Percentiles rank a stretch among this genome's conserved stretches.
Conservation (phyloP, 2,797 vertebrate genomes). For the Odontamblyopus lacepedii region DNA sequence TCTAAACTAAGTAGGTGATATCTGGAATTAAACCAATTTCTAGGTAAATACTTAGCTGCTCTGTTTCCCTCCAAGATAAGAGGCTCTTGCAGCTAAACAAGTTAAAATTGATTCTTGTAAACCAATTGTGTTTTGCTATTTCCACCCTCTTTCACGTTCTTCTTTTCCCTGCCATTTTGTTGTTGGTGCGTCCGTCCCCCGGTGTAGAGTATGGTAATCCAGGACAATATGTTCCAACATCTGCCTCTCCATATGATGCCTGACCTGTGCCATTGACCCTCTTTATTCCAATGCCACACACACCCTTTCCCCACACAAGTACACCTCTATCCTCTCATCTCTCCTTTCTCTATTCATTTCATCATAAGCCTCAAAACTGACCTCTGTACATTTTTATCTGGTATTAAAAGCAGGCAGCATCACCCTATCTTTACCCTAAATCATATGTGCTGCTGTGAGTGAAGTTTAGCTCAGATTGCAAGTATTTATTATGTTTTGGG, state of each 20-base stretch:
- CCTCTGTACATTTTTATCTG: slow-evolving; percentile 59
- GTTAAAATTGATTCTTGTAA: slow-evolving; percentile 58
- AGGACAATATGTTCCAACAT: slow-evolving; percentile 94
- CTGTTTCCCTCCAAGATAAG: slow-evolving; percentile 53
- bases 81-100: slow-evolving; percentile 27
- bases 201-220: slow-evolving; percentile 79
- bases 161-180: slow-evolving; percentile 25
- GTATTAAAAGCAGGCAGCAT: slow-evolving; percentile 47
- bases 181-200: slow-evolving; percentile 61
- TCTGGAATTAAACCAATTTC: slow-evolving; percentile 28
- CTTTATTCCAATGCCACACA: slow-evolving; percentile 66
- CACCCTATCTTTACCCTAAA: not conserved
- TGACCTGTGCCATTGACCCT: slow-evolving; percentile 85
- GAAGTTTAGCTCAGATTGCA: not conserved
- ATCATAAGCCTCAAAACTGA: slow-evolving; percentile 52
- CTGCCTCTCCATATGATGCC: slow-evolving; percentile 92
- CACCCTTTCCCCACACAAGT: slow-evolving; percentile 34
- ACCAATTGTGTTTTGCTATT: slow-evolving; percentile 5
- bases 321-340: slow-evolving; percentile 33
- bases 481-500: too few species aligned
- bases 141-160: slow-evolving; percentile 12
- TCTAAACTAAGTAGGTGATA: slow-evolving; percentile 25
- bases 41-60: slow-evolving; percentile 31
- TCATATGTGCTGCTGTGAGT: not conserved
- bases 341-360: slow-evolving; percentile 47